Percentiles rank a stretch among this genome's conserved stretches.
phyloP scores from a whole-genome alignment of 2,113 vertebrate genomes.

The Antechinus stuartii region DNA sequence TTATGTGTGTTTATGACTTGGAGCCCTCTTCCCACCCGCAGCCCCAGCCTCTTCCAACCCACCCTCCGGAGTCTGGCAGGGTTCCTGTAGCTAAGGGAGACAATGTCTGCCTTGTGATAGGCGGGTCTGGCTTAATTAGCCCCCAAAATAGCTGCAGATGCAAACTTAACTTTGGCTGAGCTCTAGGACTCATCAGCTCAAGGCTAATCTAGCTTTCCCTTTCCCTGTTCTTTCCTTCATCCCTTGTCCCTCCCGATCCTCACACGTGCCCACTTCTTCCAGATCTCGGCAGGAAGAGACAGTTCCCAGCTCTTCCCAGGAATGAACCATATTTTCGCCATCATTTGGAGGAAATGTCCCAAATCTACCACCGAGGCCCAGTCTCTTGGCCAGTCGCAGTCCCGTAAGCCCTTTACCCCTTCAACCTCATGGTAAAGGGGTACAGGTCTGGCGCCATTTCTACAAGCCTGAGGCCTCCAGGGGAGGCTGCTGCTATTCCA shows the following conservation, averaged over 20 bases:
- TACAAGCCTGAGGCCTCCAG: not conserved
- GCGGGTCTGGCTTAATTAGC: conserved; percentile 30
- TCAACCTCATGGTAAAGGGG: not conserved
- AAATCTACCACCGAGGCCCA: not conserved
- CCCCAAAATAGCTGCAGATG: conserved; percentile 54
- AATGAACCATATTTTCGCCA: conserved; percentile 31
- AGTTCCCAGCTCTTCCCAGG: conserved; percentile 2
- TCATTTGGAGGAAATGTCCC: not conserved
- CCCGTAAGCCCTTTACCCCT: not conserved
- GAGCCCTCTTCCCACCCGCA: too few relatives aligned
- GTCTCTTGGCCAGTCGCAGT: not conserved
- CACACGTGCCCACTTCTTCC: not conserved
- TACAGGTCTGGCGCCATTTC: conserved; percentile 21
- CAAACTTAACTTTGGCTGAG: conserved; percentile 54
- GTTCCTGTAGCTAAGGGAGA: conserved; percentile 32
- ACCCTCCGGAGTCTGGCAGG: not conserved
- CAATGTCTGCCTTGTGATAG: conserved; percentile 27
- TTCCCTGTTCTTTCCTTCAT: conserved; percentile 25
- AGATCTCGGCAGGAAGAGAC: conserved; percentile 25
- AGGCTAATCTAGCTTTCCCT: conserved; percentile 43
- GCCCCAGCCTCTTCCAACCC: too few relatives aligned
- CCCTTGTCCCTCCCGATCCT: not conserved
- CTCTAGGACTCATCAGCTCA: conserved; percentile 41
- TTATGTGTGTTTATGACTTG: too few relatives aligned
- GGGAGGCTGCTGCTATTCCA: too few relatives aligned